A percentile compares a stretch with the other conserved stretches of the same genome.
Conservation (phyloP, 2,888 invertebrate genomes). For the Sarcophaga subvicina region DNA sequence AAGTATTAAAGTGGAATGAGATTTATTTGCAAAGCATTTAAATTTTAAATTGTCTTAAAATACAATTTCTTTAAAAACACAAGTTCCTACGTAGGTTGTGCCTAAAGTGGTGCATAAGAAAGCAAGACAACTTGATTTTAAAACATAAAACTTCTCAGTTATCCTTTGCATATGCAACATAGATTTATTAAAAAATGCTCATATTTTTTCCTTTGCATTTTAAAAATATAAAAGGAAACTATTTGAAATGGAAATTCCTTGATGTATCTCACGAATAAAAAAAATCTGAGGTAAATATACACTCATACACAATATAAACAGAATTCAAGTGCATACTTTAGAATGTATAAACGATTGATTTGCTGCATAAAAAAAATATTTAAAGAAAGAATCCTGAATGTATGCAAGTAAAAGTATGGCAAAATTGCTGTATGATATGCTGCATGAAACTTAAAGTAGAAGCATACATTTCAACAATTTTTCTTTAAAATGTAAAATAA, state of each 20-base stretch:
- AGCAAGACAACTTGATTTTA: too few relatives aligned
- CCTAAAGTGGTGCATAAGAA: too few relatives aligned
- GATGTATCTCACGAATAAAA: slow-evolving; percentile 24
- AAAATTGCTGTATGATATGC: background rate
- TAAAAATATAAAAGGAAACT: background rate
- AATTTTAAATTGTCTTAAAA: background rate
- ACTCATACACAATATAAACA: slow-evolving; percentile 1
- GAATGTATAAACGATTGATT: slow-evolving; percentile 9
- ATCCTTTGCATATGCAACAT: background rate
- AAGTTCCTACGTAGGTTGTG: background rate
- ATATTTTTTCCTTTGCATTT: background rate
- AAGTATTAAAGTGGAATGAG: background rate
- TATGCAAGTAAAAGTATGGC: background rate
- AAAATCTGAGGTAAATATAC: background rate
- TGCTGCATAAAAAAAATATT: background rate
- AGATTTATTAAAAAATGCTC: background rate
- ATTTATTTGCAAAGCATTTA: background rate
- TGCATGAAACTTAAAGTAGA: too few relatives aligned
- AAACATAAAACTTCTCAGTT: too few relatives aligned
- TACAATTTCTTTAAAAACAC: background rate
- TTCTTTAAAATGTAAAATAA: background rate
- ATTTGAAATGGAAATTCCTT: slow-evolving; percentile 25
- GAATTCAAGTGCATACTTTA: slow-evolving; percentile 23
- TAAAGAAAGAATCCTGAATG: background rate
- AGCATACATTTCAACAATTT: background rate